Conservation (phyloP, 2,797 vertebrate genomes). For the Darevskia nairensis region DNA sequence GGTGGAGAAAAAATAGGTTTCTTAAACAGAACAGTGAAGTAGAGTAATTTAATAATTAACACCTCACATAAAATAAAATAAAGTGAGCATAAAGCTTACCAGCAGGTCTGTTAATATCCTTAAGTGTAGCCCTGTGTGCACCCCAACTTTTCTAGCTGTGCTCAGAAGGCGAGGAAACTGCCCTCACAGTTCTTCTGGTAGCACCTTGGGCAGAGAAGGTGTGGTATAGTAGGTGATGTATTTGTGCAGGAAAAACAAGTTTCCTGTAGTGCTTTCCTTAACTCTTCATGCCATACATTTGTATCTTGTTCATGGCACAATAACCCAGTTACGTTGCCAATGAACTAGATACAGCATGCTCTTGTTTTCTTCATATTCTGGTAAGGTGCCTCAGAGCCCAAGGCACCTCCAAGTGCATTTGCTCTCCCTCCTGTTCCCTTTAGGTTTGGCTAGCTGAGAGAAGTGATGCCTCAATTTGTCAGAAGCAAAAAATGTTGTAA, state of each 20-base stretch:
- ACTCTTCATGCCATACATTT: not conserved
- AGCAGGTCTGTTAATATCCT: too few relatives aligned
- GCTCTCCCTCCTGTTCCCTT: not conserved
- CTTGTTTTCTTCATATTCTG: not conserved
- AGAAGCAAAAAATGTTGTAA: not conserved
- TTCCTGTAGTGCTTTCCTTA: not conserved
- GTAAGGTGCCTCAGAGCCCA: not conserved
- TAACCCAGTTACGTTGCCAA: not conserved
- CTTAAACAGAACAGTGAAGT: too few relatives aligned
- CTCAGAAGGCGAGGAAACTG: too few relatives aligned
- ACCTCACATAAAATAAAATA: too few relatives aligned
- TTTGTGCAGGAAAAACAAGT: not conserved
- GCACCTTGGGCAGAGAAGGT: too few relatives aligned
- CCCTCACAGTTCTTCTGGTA: too few relatives aligned
- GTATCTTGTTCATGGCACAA: not conserved
- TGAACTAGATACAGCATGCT: not conserved
- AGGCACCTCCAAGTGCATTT: not conserved
- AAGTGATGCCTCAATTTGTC: not conserved
- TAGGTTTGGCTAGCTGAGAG: not conserved
- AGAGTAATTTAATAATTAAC: too few relatives aligned
- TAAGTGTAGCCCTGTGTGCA: too few relatives aligned
- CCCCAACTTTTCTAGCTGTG: too few relatives aligned
- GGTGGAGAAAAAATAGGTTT: too few relatives aligned
- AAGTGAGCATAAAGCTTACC: too few relatives aligned
- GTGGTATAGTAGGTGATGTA: too few relatives aligned